Conservation (phyloP, 2,113 vertebrate genomes). For the Gallinago undulata region DNA sequence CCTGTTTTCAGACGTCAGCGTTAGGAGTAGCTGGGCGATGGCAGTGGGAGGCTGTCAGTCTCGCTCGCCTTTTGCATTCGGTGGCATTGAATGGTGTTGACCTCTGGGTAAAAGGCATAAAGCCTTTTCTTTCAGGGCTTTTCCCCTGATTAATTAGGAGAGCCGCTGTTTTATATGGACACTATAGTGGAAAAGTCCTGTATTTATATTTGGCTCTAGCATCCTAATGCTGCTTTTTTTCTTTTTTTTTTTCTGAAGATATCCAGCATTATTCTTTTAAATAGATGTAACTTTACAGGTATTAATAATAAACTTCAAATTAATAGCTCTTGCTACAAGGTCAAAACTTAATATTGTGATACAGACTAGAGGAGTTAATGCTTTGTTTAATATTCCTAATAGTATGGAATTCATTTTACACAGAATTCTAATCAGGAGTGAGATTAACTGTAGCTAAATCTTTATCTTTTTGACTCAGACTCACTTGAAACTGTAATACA, state of each 20-base stretch:
- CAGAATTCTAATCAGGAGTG: background rate
- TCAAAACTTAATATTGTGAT: background rate
- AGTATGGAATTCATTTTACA: background rate
- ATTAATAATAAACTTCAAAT: background rate
- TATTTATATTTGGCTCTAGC: background rate
- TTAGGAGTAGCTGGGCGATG: background rate
- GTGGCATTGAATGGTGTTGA: background rate
- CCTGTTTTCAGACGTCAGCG: accelerated
- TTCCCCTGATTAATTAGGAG: background rate
- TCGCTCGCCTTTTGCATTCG: background rate
- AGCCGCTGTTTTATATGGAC: background rate
- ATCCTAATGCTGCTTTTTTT: background rate
- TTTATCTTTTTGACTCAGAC: background rate
- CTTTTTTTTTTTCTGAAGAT: background rate
- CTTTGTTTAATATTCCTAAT: background rate
- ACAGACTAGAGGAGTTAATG: background rate
- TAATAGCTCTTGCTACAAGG: background rate
- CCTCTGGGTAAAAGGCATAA: background rate
- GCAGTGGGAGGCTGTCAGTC: background rate
- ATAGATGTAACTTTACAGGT: background rate
- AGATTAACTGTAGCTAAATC: background rate
- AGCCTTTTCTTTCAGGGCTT: background rate
- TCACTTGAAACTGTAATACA: background rate
- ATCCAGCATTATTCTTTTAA: background rate
- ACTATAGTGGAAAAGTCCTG: background rate